Percentiles rank a stretch among this genome's conserved stretches.
Conservation (phyloP, 2,797 vertebrate species). For the Intellagama lesueurii region DNA sequence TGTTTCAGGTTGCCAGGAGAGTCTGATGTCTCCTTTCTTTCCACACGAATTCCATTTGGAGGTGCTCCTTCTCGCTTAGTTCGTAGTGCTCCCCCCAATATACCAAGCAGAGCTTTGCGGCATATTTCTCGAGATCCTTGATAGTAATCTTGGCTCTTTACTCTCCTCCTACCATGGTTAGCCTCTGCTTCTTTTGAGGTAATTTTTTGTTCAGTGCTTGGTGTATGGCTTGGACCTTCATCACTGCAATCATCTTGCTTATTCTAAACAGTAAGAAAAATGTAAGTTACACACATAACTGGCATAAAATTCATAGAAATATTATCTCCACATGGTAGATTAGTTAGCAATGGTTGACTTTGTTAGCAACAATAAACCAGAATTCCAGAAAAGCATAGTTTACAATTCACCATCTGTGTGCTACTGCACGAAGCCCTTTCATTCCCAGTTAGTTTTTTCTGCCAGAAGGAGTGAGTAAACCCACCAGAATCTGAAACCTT, state of each 20-base stretch:
- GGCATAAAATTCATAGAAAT: not conserved
- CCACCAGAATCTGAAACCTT: not conserved
- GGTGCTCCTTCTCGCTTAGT: constrained; percentile 13
- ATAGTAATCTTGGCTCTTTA: constrained; percentile 30
- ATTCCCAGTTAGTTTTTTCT: not conserved
- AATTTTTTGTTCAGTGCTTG: constrained; percentile 45
- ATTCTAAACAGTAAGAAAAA: constrained; percentile 53
- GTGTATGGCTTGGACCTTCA: constrained; percentile 48
- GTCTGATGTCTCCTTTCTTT: constrained; percentile 11
- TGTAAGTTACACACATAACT: not conserved
- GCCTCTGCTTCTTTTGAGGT: constrained; percentile 39
- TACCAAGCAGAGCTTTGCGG: constrained; percentile 61
- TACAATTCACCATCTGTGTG: not conserved
- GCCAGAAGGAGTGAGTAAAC: not conserved
- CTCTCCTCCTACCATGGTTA: constrained; percentile 47
- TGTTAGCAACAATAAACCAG: not conserved
- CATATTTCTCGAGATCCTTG: constrained; percentile 53
- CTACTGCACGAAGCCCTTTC: not conserved
- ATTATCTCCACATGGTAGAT: not conserved
- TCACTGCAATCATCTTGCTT: constrained; percentile 44
- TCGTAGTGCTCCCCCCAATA: constrained; percentile 55
- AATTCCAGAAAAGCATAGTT: not conserved
- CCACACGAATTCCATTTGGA: constrained; percentile 16
- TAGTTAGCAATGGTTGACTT: not conserved
- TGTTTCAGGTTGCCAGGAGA: not conserved